Base-by-base conservation (phyloP, 1,140 invertebrate genomes). In the Drosophila micromelanica region DNA sequence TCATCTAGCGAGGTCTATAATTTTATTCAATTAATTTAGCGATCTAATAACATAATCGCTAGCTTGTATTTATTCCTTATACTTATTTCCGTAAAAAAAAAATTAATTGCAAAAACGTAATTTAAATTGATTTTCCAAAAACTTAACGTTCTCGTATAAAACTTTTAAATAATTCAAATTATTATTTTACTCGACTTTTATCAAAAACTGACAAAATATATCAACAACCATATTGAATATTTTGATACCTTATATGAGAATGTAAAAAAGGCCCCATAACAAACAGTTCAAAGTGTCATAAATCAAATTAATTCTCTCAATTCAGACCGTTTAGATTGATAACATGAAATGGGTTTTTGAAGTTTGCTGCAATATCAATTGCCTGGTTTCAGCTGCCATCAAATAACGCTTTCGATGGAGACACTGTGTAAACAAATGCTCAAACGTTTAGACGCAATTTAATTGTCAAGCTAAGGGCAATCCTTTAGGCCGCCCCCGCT, bases 361-460 rank as follows among this genome's bases (percentile, higher is more conserved):
- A 30, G 38, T 37, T 40, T 23, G 38, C 30, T 35, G 30, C 38
- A 69, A 27, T 62, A 54, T 57, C 27, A 40, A 13, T n/a, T 43
- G 40, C 4, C 40, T 12, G 40, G 15, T 49, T 42, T 30, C 6
- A 5, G 9, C 40, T 13, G 32, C 5, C 40, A 37, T 51, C 27
- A 13, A 51, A 32, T 30, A 30, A 54, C 13, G 6, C 11, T 54
- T 60, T 37, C 35, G 46, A 13, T 11, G 30, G 46, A 5, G 35
- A 43, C 48, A 64, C 20, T 69, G 43, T 71, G 68, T 59, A 63
- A 72, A 72, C 69, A 72, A 72, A 69, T 45, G 65, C 56, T 75
- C 49, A 61, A 77, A 42, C 64, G 57, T 62, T 73, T 61, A 30
- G 30, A n/a, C 73, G 46, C 69, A 78, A 85, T 86, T 86, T 70